Evolutionary conservation across 2,113 vertebrate genomes (phyloP).

Genomic region (Geococcyx californianus): DNA sequence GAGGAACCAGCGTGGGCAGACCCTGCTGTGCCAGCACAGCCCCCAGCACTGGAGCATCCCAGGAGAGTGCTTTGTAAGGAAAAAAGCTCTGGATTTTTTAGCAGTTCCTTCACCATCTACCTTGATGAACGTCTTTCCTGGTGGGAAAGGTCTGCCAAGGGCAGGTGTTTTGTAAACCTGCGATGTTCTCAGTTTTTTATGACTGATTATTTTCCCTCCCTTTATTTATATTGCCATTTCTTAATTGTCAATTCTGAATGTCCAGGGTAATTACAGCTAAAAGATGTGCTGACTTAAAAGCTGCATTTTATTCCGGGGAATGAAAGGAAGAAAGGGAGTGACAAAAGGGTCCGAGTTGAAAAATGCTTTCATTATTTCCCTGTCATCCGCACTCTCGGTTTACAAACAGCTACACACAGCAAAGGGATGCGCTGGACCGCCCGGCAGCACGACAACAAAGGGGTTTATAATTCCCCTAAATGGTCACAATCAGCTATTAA

Average conservation of each 20-base stretch:
- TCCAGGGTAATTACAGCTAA: constrained; percentile 11
- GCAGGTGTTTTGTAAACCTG: neutral
- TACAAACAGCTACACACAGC: neutral
- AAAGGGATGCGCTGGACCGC: neutral
- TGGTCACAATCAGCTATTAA: neutral
- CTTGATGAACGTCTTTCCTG: neutral
- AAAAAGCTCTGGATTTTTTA: neutral
- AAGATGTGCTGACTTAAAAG: constrained; percentile 11
- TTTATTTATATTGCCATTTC: neutral
- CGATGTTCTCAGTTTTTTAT: neutral
- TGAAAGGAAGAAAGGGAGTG: neutral
- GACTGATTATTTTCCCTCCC: neutral
- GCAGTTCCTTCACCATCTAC: neutral
- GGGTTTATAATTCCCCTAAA: neutral
- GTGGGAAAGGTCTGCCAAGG: neutral
- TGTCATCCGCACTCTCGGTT: neutral
- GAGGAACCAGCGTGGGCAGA: neutral
- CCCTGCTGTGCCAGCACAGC: neutral
- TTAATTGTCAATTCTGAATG: neutral
- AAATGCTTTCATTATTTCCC: constrained; percentile 22
- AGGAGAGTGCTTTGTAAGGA: fast-evolving
- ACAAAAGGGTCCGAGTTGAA: neutral
- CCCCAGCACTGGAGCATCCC: neutral
- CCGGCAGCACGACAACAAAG: fast-evolving
- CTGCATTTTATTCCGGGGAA: neutral